Conservation (phyloP, 2,113 vertebrate genomes). For the Suncus etruscus region DNA sequence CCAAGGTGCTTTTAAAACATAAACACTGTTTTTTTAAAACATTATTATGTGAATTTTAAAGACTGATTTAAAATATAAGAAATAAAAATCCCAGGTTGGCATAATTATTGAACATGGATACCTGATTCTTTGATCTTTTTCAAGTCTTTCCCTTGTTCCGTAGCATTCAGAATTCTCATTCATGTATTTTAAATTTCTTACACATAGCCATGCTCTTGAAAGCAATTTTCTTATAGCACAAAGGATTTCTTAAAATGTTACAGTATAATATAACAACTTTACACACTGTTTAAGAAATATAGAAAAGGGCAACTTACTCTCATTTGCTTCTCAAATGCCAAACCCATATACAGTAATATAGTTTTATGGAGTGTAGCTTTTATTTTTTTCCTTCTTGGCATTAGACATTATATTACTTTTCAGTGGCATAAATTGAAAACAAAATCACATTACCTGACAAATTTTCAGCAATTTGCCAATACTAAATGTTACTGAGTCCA, state of each 20-base stretch:
- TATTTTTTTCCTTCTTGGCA: constrained; percentile 64
- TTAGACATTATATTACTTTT: constrained; percentile 79
- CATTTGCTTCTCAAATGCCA: constrained; percentile 84
- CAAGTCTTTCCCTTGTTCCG: not conserved
- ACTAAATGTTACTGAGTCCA: constrained; percentile 78
- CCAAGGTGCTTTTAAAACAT: too few species aligned
- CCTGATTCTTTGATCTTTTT: not conserved
- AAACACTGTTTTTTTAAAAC: too few species aligned
- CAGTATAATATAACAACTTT: constrained; percentile 81
- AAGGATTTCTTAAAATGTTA: constrained; percentile 82
- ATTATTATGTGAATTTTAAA: too few species aligned
- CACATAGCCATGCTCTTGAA: constrained; percentile 50
- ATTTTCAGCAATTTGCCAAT: constrained; percentile 79
- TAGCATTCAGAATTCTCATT: constrained; percentile 8
- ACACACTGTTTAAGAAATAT: constrained; percentile 83
- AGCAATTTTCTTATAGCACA: constrained; percentile 78
- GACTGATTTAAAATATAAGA: not conserved
- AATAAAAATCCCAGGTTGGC: not conserved
- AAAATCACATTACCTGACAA: constrained; percentile 80
- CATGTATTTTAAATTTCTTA: constrained; percentile 33
- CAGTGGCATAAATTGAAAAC: constrained; percentile 79
- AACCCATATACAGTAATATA: constrained; percentile 72
- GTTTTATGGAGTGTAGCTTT: constrained; percentile 67
- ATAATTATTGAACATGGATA: not conserved
- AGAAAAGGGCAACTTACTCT: constrained; percentile 82